Conservation (phyloP, 2,888 invertebrate species). For the Catocala sponsa region DNA sequence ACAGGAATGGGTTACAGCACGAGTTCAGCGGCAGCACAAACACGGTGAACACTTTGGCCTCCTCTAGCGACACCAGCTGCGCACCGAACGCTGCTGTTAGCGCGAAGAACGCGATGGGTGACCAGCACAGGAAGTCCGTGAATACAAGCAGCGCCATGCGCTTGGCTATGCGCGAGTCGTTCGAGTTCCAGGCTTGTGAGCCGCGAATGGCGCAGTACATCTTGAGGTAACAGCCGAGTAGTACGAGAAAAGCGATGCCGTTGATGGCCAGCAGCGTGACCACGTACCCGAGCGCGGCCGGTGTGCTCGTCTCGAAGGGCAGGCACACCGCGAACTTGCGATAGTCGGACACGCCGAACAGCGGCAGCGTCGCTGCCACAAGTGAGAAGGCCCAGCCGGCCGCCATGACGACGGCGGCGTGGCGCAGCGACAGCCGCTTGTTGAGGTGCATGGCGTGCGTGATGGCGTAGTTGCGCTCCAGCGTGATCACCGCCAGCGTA, state of each 20-base stretch:
- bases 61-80: conserved; percentile 96
- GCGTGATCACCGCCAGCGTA: conserved; percentile 98
- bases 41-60: conserved; percentile 98
- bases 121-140: conserved; percentile 99
- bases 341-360: conserved; percentile 97
- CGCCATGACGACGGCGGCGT: conserved; percentile 97
- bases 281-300: conserved; percentile 95
- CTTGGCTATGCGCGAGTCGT: conserved; percentile 98
- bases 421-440: conserved; percentile 96
- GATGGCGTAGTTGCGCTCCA: conserved; percentile 98
- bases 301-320: conserved; percentile 96
- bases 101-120: conserved; percentile 98
- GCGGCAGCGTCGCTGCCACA: conserved; percentile 95
- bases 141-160: conserved; percentile 98
- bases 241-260: conserved; percentile 96
- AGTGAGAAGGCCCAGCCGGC: conserved; percentile 97
- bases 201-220: conserved; percentile 99
- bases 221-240: conserved; percentile 98
- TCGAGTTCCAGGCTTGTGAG: conserved; percentile 98
- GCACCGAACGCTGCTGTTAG: conserved; percentile 97
- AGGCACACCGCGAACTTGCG: conserved; percentile 98
- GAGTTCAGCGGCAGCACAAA: conserved; percentile 98
- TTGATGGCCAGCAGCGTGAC: conserved; percentile 97
- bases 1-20: conserved; percentile 99
- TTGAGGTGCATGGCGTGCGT: conserved; percentile 99